phyloP scores from a whole-genome alignment of 2,888 invertebrate species.

The Lymantria dispar region DNA sequence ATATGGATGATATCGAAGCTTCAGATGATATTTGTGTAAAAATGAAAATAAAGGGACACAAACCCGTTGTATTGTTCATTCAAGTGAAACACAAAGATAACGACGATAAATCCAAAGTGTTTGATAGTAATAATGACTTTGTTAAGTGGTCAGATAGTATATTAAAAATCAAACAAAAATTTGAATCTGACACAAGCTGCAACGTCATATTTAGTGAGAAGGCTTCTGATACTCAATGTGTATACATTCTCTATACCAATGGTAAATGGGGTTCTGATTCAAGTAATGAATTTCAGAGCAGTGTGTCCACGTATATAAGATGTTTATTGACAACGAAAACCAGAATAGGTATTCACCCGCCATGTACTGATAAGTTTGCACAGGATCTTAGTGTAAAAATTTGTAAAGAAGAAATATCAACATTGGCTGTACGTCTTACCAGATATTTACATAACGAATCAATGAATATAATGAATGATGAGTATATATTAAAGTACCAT shows the following conservation, averaged over 20 bases:
- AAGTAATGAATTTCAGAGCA: conserved; percentile 1
- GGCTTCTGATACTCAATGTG: conserved; percentile 7
- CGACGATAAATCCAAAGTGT: too few species aligned
- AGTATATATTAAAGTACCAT: conserved; percentile 18
- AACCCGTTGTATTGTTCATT: conserved; percentile 6
- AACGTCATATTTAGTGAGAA: conserved; percentile 7
- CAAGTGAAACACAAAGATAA: too few species aligned
- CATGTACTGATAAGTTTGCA: conserved; percentile 8
- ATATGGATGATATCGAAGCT: conserved; percentile 21
- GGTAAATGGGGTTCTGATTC: conserved; percentile 3
- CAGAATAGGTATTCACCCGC: neutral
- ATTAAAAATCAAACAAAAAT: conserved; percentile 9
- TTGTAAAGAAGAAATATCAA: conserved; percentile 10
- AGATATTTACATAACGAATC: conserved; percentile 7
- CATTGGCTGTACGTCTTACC: conserved; percentile 9
- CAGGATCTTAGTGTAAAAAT: conserved; percentile 13
- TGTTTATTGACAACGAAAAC: conserved; percentile 18
- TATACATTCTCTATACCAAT: conserved; percentile 26
- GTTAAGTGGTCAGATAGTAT: conserved; percentile 13
- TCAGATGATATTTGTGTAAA: conserved; percentile 29
- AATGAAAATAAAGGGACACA: conserved; percentile 12
- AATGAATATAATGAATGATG: conserved; percentile 14
- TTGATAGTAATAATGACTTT: neutral
- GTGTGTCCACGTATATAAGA: neutral
- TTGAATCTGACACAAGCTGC: neutral